Conservation (phyloP, 2,113 vertebrate species). For the Hippolais icterina region DNA sequence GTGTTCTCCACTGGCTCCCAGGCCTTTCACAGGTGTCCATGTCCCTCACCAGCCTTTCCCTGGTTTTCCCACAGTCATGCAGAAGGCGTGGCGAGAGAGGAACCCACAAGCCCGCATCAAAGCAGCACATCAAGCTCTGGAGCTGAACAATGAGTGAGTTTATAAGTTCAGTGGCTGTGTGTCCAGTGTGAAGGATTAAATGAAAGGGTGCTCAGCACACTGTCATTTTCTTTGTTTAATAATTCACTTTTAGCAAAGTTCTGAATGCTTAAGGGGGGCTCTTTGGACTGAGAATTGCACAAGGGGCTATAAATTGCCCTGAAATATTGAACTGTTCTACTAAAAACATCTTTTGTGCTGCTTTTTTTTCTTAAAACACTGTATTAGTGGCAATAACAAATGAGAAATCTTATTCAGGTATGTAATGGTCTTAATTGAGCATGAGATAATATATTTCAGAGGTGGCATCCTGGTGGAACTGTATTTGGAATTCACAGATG, state of each 20-base stretch:
- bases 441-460: not conserved
- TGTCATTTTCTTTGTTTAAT: not conserved
- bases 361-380: not conserved
- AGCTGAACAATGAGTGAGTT: conserved; percentile 96
- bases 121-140: conserved; percentile 94
- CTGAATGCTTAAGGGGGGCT: not conserved
- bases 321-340: not conserved
- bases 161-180: not conserved
- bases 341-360: not conserved
- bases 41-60: conserved; percentile 13
- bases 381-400: not conserved
- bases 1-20: not conserved
- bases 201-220: not conserved
- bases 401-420: not conserved
- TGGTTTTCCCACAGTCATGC: conserved; percentile 86
- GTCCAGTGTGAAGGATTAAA: not conserved
- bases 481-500: not conserved
- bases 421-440: not conserved
- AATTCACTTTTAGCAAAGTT: not conserved
- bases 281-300: not conserved
- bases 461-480: not conserved
- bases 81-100: conserved; percentile 97
- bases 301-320: not conserved
- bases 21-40: not conserved
- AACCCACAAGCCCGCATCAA: conserved; percentile 95